Evolutionary conservation across 2,888 invertebrate genomes (phyloP).

Genomic region (Eupeodes luniger): DNA sequence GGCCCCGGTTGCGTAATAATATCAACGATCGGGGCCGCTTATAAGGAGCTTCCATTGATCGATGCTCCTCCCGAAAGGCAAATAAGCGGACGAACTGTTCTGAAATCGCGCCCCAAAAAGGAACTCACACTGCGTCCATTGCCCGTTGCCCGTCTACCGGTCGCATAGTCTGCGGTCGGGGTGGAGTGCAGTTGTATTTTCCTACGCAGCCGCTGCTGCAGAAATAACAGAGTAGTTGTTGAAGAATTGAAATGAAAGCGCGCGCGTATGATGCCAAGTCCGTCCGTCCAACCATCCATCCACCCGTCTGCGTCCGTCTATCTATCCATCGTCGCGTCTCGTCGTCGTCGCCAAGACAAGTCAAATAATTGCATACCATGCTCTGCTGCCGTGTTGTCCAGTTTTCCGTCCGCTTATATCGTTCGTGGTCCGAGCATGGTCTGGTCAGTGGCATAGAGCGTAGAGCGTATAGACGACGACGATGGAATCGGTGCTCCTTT

Average conservation of each 20-base stretch:
- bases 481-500: constrained; percentile 73
- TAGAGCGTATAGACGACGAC: constrained; percentile 38
- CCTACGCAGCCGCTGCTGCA: constrained; percentile 32
- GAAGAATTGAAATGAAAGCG: constrained; percentile 63
- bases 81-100: constrained; percentile 75
- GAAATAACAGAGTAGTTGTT: constrained; percentile 30
- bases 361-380: constrained; percentile 74
- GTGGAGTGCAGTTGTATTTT: constrained; percentile 32
- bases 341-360: constrained; percentile 29
- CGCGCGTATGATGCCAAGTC: constrained; percentile 59
- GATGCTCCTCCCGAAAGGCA: constrained; percentile 76
- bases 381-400: constrained; percentile 40
- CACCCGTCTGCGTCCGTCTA: background rate
- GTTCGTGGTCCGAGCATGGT: constrained; percentile 54
- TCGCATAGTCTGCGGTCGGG: background rate
- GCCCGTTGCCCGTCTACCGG: background rate
- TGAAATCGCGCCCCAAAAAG: constrained; percentile 73
- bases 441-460: constrained; percentile 46
- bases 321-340: background rate
- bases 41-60: constrained; percentile 74
- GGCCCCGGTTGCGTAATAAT: constrained; percentile 74
- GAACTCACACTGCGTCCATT: constrained; percentile 62
- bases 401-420: constrained; percentile 35
- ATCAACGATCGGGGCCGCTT: constrained; percentile 55
- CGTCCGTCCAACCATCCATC: background rate